Evolutionary conservation across 2,797 vertebrate species (phyloP).

Genomic region (Apogon hyalosoma): DNA sequence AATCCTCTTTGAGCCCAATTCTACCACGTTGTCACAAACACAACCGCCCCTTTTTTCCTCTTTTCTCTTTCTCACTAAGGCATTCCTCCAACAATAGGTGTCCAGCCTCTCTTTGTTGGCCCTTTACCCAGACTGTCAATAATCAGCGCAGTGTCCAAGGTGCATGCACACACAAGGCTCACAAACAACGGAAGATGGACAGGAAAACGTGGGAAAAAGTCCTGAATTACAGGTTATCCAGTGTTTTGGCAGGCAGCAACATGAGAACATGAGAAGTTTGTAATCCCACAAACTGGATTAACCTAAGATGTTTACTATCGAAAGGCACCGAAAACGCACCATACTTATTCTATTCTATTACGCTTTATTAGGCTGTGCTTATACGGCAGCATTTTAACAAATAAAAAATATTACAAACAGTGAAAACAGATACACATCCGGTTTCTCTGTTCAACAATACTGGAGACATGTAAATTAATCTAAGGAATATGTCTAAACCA

Average conservation of each 20-base stretch:
- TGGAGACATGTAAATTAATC: no score
- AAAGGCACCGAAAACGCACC: no score
- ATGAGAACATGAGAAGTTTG: no score
- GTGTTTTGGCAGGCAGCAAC: background rate
- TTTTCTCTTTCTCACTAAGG: slow-evolving; percentile 18
- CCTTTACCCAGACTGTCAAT: slow-evolving; percentile 18
- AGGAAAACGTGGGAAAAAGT: background rate
- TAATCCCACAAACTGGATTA: no score
- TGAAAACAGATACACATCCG: no score
- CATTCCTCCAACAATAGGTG: slow-evolving; percentile 53
- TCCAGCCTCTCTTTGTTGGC: slow-evolving; percentile 26
- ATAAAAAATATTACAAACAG: no score
- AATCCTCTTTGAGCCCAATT: slow-evolving; percentile 66
- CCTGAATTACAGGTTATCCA: background rate
- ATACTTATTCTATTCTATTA: no score
- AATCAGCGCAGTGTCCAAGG: slow-evolving; percentile 22
- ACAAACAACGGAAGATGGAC: slow-evolving; percentile 24
- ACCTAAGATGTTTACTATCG: no score
- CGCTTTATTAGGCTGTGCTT: no score
- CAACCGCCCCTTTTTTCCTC: slow-evolving; percentile 17
- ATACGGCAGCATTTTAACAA: no score
- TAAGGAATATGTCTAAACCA: no score
- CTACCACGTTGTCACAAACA: slow-evolving; percentile 75
- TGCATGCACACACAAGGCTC: slow-evolving; percentile 11
- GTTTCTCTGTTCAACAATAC: no score